Conservation (phyloP, 2,888 invertebrate species). For the Cryptus viduatorius region DNA sequence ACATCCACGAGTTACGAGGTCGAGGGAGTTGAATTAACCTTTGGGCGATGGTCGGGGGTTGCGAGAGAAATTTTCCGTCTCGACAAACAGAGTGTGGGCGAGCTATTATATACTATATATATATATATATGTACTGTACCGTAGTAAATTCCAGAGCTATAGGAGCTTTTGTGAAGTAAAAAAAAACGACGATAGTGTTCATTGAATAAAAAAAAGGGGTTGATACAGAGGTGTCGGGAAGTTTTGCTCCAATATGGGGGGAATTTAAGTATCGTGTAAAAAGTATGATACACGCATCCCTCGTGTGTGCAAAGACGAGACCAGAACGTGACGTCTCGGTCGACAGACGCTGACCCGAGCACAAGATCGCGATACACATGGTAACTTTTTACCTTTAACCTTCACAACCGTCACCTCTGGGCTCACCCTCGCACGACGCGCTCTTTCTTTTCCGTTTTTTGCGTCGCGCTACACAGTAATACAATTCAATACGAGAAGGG, state of each 20-base stretch:
- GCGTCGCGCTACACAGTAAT: not conserved
- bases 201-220: slow-evolving; percentile 4
- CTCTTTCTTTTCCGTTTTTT: slow-evolving; percentile 7
- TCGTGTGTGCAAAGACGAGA: slow-evolving; percentile 11
- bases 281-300: not conserved
- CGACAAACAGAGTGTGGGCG: slow-evolving; percentile 41
- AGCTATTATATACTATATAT: slow-evolving; percentile 19
- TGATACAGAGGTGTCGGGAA: not conserved
- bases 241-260: not conserved
- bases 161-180: not conserved
- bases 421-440: slow-evolving; percentile 9
- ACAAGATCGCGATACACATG: slow-evolving; percentile 17
- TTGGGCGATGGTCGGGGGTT: slow-evolving; percentile 1
- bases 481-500: not conserved
- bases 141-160: slow-evolving; percentile 1
- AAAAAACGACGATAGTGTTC: not conserved
- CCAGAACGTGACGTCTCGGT: slow-evolving; percentile 16
- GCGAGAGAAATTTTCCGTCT: slow-evolving; percentile 32
- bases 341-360: slow-evolving; percentile 15
- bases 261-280: not conserved
- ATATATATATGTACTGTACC: slow-evolving; percentile 10
- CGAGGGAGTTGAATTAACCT: not conserved
- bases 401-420: slow-evolving; percentile 34
- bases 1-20: slow-evolving; percentile 18
- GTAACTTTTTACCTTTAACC: slow-evolving; percentile 58